Base-by-base conservation (phyloP, 2,797 vertebrate genomes). In the Chanos chanos region DNA sequence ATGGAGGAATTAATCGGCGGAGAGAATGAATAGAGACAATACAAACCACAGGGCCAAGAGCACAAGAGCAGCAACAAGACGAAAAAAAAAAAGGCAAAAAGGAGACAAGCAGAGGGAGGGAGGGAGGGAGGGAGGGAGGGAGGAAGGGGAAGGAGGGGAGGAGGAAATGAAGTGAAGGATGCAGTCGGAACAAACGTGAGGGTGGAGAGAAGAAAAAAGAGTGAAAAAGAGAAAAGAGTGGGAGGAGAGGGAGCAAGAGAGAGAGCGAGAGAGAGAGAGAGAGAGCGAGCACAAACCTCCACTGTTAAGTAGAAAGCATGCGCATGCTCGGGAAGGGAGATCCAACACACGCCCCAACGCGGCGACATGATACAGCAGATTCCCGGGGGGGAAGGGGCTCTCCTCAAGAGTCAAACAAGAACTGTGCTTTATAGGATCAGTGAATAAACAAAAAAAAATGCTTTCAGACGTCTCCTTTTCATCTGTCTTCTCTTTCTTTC, bases 31-130 rank as follows among this genome's bases (percentile, higher is more conserved):
- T 18, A 61, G 41, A 62, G 72, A 58, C 61, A 50, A 56, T 50
- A 60, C 27, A 55, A 28, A 57, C 21, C 25, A 6, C 54, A 59
- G 54, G 61, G 52, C 37, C 69, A 59, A 52, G 63, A 65, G 66
- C 66, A 66, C 31, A 48, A 39, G 39, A 36, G 7, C 36, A 27
- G 39, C 13, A 34, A 12, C 34, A 27, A 33, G 4, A 19, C 9
- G 7, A n/a, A 16, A 12, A n/a, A 13, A 25, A 30, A 21, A 30
- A 34, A 30, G 58, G 61, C 50, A 56, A 50, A 60, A 27, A 55
- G 28, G 57, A 21, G 34, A 8, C 18, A 7, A 45, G 22, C 18
- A 21, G 28, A 33, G 45, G 28, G 4, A 45, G 43, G 58, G 5
- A 34, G 22, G 34, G 10, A 7, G 10, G 27, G 39, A 40, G 31